Base-by-base conservation (phyloP, 2,797 vertebrate species). In the Scomberomorus guttatus region DNA sequence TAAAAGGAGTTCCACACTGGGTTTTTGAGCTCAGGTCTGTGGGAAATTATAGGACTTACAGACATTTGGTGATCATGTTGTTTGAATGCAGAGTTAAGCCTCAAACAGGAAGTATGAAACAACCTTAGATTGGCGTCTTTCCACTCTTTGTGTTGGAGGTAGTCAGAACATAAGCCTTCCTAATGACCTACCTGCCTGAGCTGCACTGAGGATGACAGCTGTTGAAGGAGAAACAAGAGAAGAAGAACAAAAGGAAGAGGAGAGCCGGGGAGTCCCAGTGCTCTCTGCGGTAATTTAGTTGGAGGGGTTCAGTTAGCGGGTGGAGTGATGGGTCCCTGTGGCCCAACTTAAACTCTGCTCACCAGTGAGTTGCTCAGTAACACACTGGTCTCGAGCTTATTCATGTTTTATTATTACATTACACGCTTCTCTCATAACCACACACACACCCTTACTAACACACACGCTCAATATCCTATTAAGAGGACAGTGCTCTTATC, bases 361-460 rank as follows among this genome's bases (percentile, higher is more conserved):
- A 85, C 83, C 79, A 85, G 82, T 82, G 82, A 87, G 83, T 89
- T 87, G 81, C 86, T 65, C 61, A 59, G 60, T 34, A 64, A 71
- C 12, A 46, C 56, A 39, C 75, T 78, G 87, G 81, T 87, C 87
- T 87, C 75, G 17, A 69, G 85, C 89, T 90, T 84, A 91, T 92
- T 92, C 88, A 89, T 89, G 87, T 91, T 88, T 89, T 85, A 92
- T 91, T 88, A 90, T 92, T 85, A 88, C 90, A 90, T 89, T 90
- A 92, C 89, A 89, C 88, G 89, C 88, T 75, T 89, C 86, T 76
- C 85, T 90, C 86, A 83, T 76, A 77, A 72, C 82, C 83, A 52
- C 90, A 88, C 89, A 84, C 61, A 59, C 79, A 81, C 84, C 61
- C 62, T 58, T n/a, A n/a, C n/a, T n/a, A n/a, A 76, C 83, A 81